Evolutionary conservation across 2,797 vertebrate genomes (phyloP).

Genomic region (Myotis planiceps): DNA sequence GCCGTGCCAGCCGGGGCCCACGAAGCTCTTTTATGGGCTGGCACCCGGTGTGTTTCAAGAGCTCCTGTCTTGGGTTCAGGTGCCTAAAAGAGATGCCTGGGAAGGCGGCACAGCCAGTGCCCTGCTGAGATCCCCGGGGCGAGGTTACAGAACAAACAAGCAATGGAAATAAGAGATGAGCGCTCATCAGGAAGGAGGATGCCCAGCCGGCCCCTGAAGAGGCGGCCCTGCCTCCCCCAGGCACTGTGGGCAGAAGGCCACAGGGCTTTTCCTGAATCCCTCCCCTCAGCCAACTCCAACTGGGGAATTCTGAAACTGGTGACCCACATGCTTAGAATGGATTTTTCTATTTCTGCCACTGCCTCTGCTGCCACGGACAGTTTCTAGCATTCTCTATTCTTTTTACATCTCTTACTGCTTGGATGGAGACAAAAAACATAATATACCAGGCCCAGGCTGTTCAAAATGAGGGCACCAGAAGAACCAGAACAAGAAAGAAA

Average conservation of each 20-base stretch:
- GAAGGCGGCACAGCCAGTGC: not conserved
- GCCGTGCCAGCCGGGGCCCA: not conserved
- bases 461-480: slow-evolving; percentile 66
- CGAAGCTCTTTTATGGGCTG: accelerated
- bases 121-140: not conserved
- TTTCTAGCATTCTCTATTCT: slow-evolving; percentile 63
- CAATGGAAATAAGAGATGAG: slow-evolving; percentile 10
- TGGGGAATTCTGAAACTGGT: not conserved
- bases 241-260: not conserved
- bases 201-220: not conserved
- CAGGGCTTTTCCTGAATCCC: accelerated
- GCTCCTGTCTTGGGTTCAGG: not conserved
- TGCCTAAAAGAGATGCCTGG: not conserved
- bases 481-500: not conserved
- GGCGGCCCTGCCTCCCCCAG: not conserved
- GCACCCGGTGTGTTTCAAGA: accelerated
- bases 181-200: not conserved
- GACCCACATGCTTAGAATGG: slow-evolving; percentile 62
- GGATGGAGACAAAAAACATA: slow-evolving; percentile 60
- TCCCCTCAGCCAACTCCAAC: not conserved
- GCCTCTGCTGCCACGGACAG: slow-evolving; percentile 35
- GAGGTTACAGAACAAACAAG: slow-evolving; percentile 45
- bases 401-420: slow-evolving; percentile 70
- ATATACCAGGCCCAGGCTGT: not conserved
- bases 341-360: slow-evolving; percentile 71